Base-by-base conservation (phyloP, 2,113 vertebrate species). In the Trochalopteron elliotii region DNA sequence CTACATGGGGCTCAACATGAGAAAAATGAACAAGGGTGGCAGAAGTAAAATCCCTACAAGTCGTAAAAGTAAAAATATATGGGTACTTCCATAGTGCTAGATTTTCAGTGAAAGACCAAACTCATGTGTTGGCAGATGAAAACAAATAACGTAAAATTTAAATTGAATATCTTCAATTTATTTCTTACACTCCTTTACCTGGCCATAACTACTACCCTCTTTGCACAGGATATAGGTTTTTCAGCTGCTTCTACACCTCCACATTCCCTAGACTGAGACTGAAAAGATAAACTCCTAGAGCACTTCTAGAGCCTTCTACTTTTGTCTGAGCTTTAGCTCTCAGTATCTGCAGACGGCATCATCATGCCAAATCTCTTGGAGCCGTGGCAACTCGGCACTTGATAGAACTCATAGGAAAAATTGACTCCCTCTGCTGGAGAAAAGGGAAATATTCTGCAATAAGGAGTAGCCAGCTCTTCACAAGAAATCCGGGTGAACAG, bases 71-170 rank as follows among this genome's bases (percentile, higher is more conserved):
- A 57, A 33, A 83, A 92, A 64, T 65, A 71, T 2, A 37, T 13
- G 6, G 19, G 7, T 50, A 60, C 12, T 78, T 57, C 21, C 3
- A 0, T 20, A 33, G 22, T 0, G 2, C 7, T 30, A 68, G 18
- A 6, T 76, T 68, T 57, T 15, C 40, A 45, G 12, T 12, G 19
- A 67, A 28, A 89, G 17, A 60, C 2, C 22, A 93, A 89, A 83
- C 55, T 47, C 9, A 10, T 21, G 2, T 31, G 27, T 21, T 35
- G 15, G 23, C 3, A 42, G 35, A 57, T 20, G 11, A 65, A 71
- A 78, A 85, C 12, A 56, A 12, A 11, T 30, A 33, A 18, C 7
- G 28, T 11, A 59, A 88, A 28, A 44, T 35, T 70, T 78, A 50
- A 56, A n/a, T 10, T 3, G 0, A 70, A 14, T 69, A 65, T 65